A percentile compares a stretch with the other conserved stretches of the same genome.
Evolutionary conservation across 1,140 invertebrate genomes (phyloP).

Genomic region (Oppia nitens): DNA sequence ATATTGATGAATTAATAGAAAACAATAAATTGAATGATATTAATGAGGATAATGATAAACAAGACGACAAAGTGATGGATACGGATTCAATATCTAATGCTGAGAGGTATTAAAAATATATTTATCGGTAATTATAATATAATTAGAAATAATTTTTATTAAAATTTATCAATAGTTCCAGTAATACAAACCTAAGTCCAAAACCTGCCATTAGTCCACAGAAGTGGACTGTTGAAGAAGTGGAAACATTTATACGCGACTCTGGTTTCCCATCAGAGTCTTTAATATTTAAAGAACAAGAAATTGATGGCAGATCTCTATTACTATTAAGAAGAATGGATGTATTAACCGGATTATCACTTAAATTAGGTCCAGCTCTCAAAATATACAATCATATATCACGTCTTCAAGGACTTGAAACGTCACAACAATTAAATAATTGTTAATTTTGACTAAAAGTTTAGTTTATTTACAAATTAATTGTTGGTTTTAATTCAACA

Average conservation of each 20-base stretch:
- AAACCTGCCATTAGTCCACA: conserved; percentile 42
- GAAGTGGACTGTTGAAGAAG: conserved; percentile 59
- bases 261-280: conserved; percentile 31
- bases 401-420: conserved; percentile 27
- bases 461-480: too few relatives aligned
- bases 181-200: not conserved
- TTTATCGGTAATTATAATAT: not conserved
- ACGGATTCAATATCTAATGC: not conserved
- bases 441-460: too few relatives aligned
- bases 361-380: conserved; percentile 65
- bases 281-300: conserved; percentile 57
- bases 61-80: not conserved
- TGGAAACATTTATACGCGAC: conserved; percentile 46
- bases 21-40: not conserved
- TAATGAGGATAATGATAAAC: not conserved
- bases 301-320: conserved; percentile 68
- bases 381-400: conserved; percentile 58
- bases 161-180: conserved; percentile 3
- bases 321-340: conserved; percentile 59
- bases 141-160: not conserved
- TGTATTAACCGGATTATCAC: conserved; percentile 52
- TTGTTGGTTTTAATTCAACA: too few relatives aligned
- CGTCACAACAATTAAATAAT: not conserved
- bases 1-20: not conserved
- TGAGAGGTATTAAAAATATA: not conserved